Evolutionary conservation across 2,888 invertebrate genomes (phyloP).

Genomic region (Clitarchus hookeri): DNA sequence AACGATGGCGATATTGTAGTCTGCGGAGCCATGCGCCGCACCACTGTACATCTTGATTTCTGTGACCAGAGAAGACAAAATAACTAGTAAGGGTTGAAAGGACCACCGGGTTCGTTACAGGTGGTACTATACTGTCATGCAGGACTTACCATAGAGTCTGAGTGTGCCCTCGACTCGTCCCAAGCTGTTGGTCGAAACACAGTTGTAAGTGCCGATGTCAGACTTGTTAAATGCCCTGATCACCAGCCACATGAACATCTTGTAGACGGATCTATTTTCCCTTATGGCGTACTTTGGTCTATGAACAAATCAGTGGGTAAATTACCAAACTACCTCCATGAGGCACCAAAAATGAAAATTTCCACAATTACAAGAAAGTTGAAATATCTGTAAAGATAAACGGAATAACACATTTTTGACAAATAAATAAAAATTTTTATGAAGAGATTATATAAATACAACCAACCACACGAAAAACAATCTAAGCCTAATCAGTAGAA

Average conservation of each 20-base stretch:
- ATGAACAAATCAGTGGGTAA: slow-evolving; percentile 47
- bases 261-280: slow-evolving; percentile 73
- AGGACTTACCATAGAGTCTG: slow-evolving; percentile 69
- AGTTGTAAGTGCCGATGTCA: slow-evolving; percentile 77
- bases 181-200: slow-evolving; percentile 78
- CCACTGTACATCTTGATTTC: neutral
- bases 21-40: neutral
- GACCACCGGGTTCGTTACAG: no score
- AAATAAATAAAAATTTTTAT: no score
- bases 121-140: neutral
- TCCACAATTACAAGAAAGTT: no score
- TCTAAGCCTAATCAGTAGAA: no score
- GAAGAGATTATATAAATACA: no score
- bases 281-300: slow-evolving; percentile 76
- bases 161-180: slow-evolving; percentile 78
- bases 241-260: slow-evolving; percentile 73
- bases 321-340: no score
- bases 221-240: slow-evolving; percentile 64
- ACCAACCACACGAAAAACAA: no score
- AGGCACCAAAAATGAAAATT: no score
- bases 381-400: no score
- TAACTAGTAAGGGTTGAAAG: neutral
- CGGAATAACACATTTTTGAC: no score
- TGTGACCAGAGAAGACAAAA: neutral
- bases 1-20: neutral